Base-by-base conservation (phyloP, 2,113 vertebrate species). In the Ageneiosus marmoratus region DNA sequence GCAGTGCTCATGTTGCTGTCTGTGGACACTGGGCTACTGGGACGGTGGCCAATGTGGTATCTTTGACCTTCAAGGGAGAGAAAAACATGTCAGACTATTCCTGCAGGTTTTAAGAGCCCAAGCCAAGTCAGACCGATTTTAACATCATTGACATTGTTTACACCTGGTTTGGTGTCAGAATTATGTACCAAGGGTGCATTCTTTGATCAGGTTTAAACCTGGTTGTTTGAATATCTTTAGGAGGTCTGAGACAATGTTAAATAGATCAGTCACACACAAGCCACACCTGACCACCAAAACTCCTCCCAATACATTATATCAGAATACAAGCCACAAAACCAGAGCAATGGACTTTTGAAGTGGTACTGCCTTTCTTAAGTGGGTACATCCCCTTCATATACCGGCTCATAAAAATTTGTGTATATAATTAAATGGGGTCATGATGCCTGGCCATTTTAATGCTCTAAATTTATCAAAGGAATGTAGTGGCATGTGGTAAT, bases 1-100 rank as follows among this genome's bases (percentile, higher is more conserved):
- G 95, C 97, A 86, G 97, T 94, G 78, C 97, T 99, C 96, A 99
- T 95, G 91, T 96, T 99, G 91, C 97, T 97, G 93, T 99, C 98
- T 0, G 97, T 98, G 74, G 98, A 99, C 86, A 98, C 94, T 0
- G 98, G 98, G 89, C 98, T 99, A 83, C 96, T 93, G 50, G 98
- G 97, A 88, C 98, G 93, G 53, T 96, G 96, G 87, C 96, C 95
- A 83, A 96, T 97, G 91, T 97, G 96, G 93, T 96, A 97, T 91
- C 97, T 96, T 83, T 96, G 96, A 62, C 83, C 83, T 84, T 56
- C 46, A 84, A 75, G n/a, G n/a, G 11, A 20, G 34, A 77, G 7
- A 77, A 69, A 50, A 53, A 27, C 32, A 75, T 50, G 29, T 56
- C 46, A 77, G 74, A 74, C 53, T 60, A 48, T 29, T 18, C 37